Conservation (phyloP, 23 tunicate genomes). For the Trididemnum clinides region DNA sequence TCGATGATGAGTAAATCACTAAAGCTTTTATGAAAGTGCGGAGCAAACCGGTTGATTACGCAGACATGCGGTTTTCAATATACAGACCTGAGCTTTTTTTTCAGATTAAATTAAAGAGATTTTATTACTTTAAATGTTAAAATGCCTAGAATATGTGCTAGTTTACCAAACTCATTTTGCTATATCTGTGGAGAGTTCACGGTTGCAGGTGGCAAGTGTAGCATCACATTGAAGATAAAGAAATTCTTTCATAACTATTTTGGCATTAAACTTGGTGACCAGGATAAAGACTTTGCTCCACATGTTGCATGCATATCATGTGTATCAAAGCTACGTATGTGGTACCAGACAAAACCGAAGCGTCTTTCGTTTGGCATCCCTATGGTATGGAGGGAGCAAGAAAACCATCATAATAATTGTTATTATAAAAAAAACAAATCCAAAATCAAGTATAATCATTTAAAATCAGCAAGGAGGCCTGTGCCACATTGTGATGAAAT, state of each 20-base stretch:
- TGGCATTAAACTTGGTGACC: constrained; percentile 39
- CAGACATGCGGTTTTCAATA: background rate
- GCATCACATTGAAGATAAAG: constrained; percentile 5
- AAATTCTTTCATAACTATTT: constrained; percentile 7
- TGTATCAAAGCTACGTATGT: constrained; percentile 10
- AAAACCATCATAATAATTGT: constrained; percentile 23
- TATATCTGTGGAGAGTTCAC: constrained; percentile 39
- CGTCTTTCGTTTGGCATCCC: constrained; percentile 20
- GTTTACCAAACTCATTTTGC: constrained; percentile 33
- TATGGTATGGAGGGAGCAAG: constrained; percentile 44
- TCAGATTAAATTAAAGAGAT: background rate
- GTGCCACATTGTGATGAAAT: constrained; percentile 22
- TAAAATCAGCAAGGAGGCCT: constrained; percentile 20
- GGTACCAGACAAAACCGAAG: constrained; percentile 27
- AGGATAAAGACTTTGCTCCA: constrained; percentile 30
- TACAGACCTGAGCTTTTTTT: constrained; percentile 21
- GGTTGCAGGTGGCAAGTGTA: constrained; percentile 20
- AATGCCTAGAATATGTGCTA: constrained; percentile 21
- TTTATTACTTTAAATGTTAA: constrained; percentile 7
- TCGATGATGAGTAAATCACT: background rate
- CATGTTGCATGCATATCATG: constrained; percentile 34
- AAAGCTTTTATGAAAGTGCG: background rate
- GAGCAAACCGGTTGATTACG: background rate
- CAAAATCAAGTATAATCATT: constrained; percentile 13
- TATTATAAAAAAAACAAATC: constrained; percentile 1